phyloP scores from a whole-genome alignment of 2,888 invertebrate genomes.

The Aplocera efformata region DNA sequence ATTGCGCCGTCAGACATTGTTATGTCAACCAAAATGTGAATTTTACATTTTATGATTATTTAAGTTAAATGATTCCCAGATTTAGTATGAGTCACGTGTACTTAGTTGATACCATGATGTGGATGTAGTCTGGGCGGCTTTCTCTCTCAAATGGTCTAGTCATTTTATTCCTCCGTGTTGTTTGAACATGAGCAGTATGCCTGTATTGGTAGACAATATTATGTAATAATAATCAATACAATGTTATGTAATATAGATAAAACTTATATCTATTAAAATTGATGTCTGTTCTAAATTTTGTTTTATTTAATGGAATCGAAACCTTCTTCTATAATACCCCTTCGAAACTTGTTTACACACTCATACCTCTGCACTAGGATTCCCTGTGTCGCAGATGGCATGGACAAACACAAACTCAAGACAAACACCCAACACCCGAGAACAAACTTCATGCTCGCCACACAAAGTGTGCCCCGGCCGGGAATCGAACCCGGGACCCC shows the following conservation, averaged over 20 bases:
- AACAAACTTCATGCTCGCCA: too few species aligned
- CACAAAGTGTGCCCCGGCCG: too few species aligned
- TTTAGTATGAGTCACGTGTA: not conserved
- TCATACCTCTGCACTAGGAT: too few species aligned
- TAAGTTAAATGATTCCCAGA: not conserved
- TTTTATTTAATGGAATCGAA: slow-evolving; percentile 46
- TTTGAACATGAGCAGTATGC: slow-evolving; percentile 65
- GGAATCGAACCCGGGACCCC: too few species aligned
- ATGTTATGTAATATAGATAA: slow-evolving; percentile 77
- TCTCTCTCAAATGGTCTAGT: slow-evolving; percentile 72
- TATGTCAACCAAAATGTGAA: too few species aligned
- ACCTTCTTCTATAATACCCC: too few species aligned
- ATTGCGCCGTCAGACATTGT: too few species aligned
- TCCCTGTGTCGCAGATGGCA: too few species aligned
- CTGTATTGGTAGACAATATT: slow-evolving; percentile 77
- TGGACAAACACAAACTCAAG: too few species aligned
- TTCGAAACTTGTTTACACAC: too few species aligned
- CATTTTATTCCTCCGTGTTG: slow-evolving; percentile 74
- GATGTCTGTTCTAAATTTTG: slow-evolving; percentile 72
- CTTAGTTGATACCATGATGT: not conserved
- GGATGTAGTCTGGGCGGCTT: slow-evolving; percentile 55
- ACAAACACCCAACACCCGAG: too few species aligned
- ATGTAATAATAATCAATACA: slow-evolving; percentile 71
- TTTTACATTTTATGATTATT: too few species aligned
- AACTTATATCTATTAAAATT: slow-evolving; percentile 79